Base-by-base conservation (phyloP, 2,797 vertebrate species). In the Rachycentron canadum region DNA sequence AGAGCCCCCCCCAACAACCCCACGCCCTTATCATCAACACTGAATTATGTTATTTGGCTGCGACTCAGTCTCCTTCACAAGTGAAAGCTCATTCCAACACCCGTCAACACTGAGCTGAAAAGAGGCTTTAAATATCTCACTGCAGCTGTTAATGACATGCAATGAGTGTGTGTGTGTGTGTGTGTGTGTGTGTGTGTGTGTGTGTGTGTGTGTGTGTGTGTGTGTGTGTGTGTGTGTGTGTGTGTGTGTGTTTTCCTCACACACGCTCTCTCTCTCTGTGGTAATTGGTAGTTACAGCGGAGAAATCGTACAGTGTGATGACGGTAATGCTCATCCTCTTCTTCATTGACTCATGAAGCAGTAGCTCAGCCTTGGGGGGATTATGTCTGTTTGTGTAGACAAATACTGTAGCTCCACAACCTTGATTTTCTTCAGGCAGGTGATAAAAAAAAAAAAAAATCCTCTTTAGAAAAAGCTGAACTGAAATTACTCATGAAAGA, bases 61-160 rank as follows among this genome's bases (percentile, higher is more conserved):
- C 13, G 34, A 16, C 63, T 78, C 72, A 5, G 13, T 58, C 72
- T 81, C 67, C 70, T 85, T 82, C 83, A 76, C 76, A 21, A 69
- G 81, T 68, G 72, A 81, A 57, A 85, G 85, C 86, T 86, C 74
- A 62, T 83, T 79, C 81, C 64, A 76, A 47, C 83, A 55, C 16
- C 84, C 76, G 41, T 78, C 81, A 56, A 34, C 45, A 34, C 83
- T 75, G 62, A 87, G 81, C 86, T 86, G 75, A 86, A 86, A 91
- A 91, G 81, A 85, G 79, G 84, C 84, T 89, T 90, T 89, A 85
- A 89, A 89, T 80, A 78, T 83, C 86, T 76, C 55, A 3, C 64
- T 81, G 76, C 85, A 89, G 85, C 83, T 84, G 82, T 84, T 81
- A 76, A 77, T 81, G 78, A 90, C 82, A 70, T 43, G 76, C 41